Evolutionary conservation across 2,797 vertebrate genomes (phyloP), one percentile per base, ranked within the genome.

Genomic region (Hoplostethus atlanticus): DNA sequence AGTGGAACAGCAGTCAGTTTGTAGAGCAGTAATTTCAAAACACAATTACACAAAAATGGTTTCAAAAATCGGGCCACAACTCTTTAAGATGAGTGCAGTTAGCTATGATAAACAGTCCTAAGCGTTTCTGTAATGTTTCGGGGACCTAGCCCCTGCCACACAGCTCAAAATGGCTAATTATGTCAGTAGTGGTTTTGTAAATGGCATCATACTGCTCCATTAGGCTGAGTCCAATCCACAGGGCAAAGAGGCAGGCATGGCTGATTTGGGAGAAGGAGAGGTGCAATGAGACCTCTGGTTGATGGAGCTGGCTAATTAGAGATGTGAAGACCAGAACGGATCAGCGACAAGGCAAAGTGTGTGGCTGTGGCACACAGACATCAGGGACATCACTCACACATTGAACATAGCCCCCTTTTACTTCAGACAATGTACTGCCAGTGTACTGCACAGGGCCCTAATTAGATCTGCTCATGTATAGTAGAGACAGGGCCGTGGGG

Each of bases 251-350:
- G 59, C 30, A 57, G 73, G 71, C 57, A 9, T n/a, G 50, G 67
- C 73, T 76, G 76, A 84, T 81, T 84, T 76, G 65, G 71, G 60
- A 73, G 62, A 75, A 79, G 55, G 63, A 74, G 86, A 85, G 28
- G 28, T 28, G 28, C 28, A 3, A 3, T 28, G 3, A 28, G 25
- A 28, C 25, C 25, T 28, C 77, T 65, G 51, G 67, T 64, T 76
- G 71, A 84, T 77, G 74, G 84, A 79, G 83, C 70, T 71, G 16
- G 44, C 71, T 88, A 87, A 91, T 89, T 90, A 81, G 76, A 83
- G 75, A 76, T 10, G 53, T 48, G 58, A 77, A 84, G 83, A 78
- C 77, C 80, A 53, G 74, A 55, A 71, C 83, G 80, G 87, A 86
- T 88, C 81, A 82, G 72, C 28, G 2, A 63, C n/a, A 15, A 71